Conservation (phyloP, 2,113 vertebrate genomes). For the Eretmochelys imbricata region DNA sequence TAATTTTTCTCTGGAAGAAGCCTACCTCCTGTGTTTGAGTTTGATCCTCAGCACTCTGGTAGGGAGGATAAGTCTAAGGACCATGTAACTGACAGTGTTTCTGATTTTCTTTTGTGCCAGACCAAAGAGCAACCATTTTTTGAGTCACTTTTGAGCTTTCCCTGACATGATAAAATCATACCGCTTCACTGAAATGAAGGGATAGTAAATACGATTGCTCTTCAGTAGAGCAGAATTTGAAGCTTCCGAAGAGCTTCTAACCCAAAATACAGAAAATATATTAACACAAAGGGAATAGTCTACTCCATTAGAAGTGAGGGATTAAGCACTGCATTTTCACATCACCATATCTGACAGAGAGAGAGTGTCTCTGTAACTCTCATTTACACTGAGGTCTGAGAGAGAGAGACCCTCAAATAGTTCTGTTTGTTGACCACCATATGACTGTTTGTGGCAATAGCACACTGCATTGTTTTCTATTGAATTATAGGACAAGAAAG, state of each 20-base stretch:
- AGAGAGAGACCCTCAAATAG: neutral
- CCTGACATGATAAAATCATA: neutral
- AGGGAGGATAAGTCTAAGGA: neutral
- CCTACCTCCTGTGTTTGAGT: neutral
- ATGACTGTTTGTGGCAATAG: neutral
- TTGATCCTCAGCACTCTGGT: neutral
- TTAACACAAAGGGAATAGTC: neutral
- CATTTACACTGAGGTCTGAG: neutral
- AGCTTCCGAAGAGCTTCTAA: neutral
- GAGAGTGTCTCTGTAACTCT: neutral
- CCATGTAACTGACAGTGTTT: neutral
- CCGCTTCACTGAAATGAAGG: neutral
- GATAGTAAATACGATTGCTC: neutral
- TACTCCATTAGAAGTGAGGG: neutral
- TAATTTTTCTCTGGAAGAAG: neutral
- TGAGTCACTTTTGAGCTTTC: neutral
- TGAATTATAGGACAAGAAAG: neutral
- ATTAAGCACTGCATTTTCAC: neutral
- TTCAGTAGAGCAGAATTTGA: neutral
- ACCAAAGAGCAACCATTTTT: neutral
- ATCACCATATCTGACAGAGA: neutral
- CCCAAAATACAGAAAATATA: neutral
- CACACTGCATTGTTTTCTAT: neutral
- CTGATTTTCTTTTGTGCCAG: neutral
- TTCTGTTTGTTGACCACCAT: conserved; percentile 8